Conservation (phyloP, 2,113 vertebrate genomes). For the Cisticola juncidis region DNA sequence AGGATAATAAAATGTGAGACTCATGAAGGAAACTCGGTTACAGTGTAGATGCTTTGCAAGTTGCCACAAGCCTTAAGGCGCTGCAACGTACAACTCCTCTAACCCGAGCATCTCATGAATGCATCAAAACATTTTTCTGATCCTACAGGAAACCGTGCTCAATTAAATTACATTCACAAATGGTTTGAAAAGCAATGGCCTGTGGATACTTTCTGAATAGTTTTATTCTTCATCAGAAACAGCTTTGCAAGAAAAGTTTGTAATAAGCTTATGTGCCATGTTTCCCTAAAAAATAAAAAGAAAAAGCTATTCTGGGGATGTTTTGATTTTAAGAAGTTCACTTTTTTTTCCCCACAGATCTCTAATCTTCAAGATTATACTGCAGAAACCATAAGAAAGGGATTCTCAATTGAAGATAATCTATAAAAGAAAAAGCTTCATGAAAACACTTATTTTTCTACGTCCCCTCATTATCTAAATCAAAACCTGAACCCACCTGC, state of each 20-base stretch:
- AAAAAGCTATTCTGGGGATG: neutral
- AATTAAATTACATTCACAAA: slow-evolving; percentile 10
- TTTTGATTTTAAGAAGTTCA: neutral
- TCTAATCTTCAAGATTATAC: neutral
- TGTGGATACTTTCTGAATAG: neutral
- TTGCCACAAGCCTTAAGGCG: neutral
- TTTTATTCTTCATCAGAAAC: neutral
- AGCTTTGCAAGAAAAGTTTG: neutral
- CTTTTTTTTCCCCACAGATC: neutral
- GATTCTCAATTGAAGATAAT: neutral
- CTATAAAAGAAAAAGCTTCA: neutral
- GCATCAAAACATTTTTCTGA: slow-evolving; percentile 16
- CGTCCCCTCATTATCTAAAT: neutral
- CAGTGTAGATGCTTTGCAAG: neutral
- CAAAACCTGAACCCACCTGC: neutral
- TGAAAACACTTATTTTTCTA: neutral
- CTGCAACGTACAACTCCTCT: neutral
- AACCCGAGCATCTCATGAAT: neutral
- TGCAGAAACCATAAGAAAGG: neutral
- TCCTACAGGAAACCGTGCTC: neutral
- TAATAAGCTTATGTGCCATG: neutral
- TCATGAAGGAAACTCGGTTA: slow-evolving; percentile 20
- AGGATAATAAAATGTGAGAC: neutral
- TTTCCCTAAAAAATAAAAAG: neutral
- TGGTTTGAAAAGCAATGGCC: slow-evolving; percentile 18